These are phyloP conservation scores for Pseudonaja textilis DNA, from an alignment of 2,113 vertebrate species.

Conservation along the genomic window DNA sequence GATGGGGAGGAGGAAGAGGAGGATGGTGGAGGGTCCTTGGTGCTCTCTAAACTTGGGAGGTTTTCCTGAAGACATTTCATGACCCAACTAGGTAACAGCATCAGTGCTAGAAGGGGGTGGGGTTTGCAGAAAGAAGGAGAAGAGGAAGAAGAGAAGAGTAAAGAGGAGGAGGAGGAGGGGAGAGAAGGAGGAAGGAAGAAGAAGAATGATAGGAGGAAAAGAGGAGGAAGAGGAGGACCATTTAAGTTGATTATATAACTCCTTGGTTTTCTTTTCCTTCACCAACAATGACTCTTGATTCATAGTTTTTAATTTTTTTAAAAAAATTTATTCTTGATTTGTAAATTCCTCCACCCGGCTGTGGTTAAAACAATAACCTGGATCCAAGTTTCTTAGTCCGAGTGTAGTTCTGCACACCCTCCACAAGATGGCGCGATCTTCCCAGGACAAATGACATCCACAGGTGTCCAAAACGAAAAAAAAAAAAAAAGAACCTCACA, in stretches of 20 bases:
- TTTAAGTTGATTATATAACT: not conserved
- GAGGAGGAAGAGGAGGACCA: not conserved
- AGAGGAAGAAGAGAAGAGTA: too few relatives aligned
- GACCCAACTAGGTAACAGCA: too few relatives aligned
- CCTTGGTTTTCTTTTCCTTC: not conserved
- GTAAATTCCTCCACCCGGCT: not conserved
- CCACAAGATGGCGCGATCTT: conserved; percentile 18
- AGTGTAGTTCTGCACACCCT: not conserved
- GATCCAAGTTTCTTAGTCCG: not conserved
- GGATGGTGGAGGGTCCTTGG: too few relatives aligned
- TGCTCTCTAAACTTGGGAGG: too few relatives aligned
- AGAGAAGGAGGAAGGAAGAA: too few relatives aligned
- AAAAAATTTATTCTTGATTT: not conserved
- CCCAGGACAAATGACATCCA: not conserved
- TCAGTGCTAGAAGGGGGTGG: too few relatives aligned
- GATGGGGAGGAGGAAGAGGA: too few relatives aligned
- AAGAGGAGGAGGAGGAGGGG: too few relatives aligned
- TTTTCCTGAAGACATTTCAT: too few relatives aligned
- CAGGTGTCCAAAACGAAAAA: not conserved
- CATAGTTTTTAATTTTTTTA: not conserved
- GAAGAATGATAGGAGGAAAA: too few relatives aligned
- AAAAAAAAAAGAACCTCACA: not conserved
- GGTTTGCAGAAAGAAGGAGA: too few relatives aligned
- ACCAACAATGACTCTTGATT: not conserved
- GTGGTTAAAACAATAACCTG: not conserved